phyloP scores from a whole-genome alignment of 2,113 vertebrate species.

The Nasalis larvatus region DNA sequence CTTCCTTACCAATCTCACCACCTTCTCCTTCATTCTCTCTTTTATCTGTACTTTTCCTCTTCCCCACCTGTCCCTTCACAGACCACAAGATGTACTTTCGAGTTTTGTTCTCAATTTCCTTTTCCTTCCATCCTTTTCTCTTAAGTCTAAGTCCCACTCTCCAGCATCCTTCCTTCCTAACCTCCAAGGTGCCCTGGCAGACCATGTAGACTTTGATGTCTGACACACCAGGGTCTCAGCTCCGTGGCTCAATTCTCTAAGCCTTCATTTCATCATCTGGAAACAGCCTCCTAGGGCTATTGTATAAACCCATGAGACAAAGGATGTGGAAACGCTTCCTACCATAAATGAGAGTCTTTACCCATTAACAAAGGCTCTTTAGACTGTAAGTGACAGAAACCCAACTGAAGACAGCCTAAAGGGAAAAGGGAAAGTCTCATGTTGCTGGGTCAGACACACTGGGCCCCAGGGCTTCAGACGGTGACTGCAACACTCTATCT shows the following conservation, averaged over 20 bases:
- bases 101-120: not conserved
- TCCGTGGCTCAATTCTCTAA: not conserved
- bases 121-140: not conserved
- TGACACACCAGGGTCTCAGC: not conserved
- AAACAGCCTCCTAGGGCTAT: conserved; percentile 40
- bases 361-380: conserved; percentile 37
- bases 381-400: not conserved
- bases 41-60: not conserved
- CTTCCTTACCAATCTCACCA: not conserved
- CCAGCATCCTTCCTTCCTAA: not conserved
- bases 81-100: not conserved
- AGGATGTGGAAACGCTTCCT: conserved; percentile 44
- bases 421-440: not conserved
- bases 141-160: not conserved
- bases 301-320: conserved; percentile 62
- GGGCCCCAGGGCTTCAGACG: not conserved
- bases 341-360: conserved; percentile 19
- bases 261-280: not conserved
- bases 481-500: not conserved
- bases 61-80: not conserved
- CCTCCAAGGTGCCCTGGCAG: not conserved
- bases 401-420: not conserved
- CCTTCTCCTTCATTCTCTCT: not conserved
- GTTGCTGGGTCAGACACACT: not conserved
- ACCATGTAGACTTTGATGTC: not conserved